Conservation (phyloP, 2,888 invertebrate genomes). For the Autographa gamma region DNA sequence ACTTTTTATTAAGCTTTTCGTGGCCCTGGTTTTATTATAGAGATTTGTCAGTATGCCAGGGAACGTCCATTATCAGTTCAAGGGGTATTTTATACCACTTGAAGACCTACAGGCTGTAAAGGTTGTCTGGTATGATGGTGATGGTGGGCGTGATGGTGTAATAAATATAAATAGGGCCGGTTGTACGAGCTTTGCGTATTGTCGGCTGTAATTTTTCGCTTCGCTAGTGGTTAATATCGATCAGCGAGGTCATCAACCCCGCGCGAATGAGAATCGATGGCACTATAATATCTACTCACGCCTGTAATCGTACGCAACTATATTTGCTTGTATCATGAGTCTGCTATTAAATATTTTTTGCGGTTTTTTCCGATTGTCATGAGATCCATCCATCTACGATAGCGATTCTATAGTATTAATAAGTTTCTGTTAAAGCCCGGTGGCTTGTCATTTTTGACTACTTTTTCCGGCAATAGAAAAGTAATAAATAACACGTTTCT, state of each 20-base stretch:
- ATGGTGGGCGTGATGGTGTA: conserved; percentile 31
- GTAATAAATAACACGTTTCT: no score
- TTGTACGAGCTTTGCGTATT: conserved; percentile 19
- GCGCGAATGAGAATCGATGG: conserved; percentile 19
- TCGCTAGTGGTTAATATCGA: conserved; percentile 39
- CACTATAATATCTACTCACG: background rate
- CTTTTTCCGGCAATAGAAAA: background rate
- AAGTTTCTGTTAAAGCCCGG: background rate
- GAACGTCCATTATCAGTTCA: conserved; percentile 15
- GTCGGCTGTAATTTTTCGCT: conserved; percentile 44
- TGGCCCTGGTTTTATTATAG: conserved; percentile 26
- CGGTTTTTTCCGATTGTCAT: background rate
- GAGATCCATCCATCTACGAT: background rate
- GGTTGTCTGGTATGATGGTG: conserved; percentile 47
- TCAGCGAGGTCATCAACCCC: conserved; percentile 44
- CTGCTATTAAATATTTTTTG: background rate
- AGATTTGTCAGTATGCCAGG: conserved; percentile 51
- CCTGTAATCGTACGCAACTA: conserved; percentile 4
- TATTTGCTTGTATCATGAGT: background rate
- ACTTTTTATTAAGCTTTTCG: conserved; percentile 43
- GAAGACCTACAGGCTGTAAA: conserved; percentile 31
- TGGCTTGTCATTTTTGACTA: background rate
- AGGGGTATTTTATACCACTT: conserved; percentile 48
- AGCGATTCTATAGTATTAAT: background rate
- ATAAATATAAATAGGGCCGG: conserved; percentile 41